Evolutionary conservation across 2,113 vertebrate genomes (phyloP), one percentile per base, ranked within the genome.

Genomic region (Anarhynchus alexandrinus): DNA sequence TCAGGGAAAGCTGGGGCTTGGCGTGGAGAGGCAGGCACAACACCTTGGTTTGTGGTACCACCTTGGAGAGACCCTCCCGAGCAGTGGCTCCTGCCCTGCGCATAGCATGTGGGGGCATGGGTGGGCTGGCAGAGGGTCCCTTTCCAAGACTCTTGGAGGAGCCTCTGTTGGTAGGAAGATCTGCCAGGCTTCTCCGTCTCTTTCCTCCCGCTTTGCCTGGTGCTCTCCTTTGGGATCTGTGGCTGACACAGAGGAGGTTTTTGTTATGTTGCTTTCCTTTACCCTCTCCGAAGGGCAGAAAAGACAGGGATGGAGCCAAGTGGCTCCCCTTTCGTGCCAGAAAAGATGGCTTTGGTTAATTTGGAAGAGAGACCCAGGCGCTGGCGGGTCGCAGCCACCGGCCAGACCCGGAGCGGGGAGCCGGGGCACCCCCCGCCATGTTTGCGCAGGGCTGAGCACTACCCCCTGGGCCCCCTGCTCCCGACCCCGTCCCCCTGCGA

Each of bases 341-440:
- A n/a, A 65, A 76, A 65, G 43, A 54, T 1, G 11, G 1, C 21
- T 82, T 90, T 10, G 36, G 29, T 57, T 72, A 40, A 43, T 0
- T 10, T 47, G 78, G 66, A 65, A 22, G 57, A 45, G 23, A 6
- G 11, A 42, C 15, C 15, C 49, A 5, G 52, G 32, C 0, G 1
- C 36, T 36, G 43, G 13, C 0, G 1, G 40, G 65, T n/a, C 1
- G 0, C 54, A 67, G 64, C 26, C 51, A 0, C 1, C 3, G 26
- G 15, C 82, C 51, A 32, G 55, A 23, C 62, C 72, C 38, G 0
- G 4, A 9, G 55, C 1, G 1, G 69, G 76, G 47, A 67, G 65
- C 55, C 0, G 1, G 32, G 49, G 20, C 85, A n/a, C 4, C 45
- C 82, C 74, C 18, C 0, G 32, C 93, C 88, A 64, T 94, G 22